Evolutionary conservation across 2,797 vertebrate genomes (phyloP), one percentile per base, ranked within the genome.

Genomic region (Falco biarmicus): DNA sequence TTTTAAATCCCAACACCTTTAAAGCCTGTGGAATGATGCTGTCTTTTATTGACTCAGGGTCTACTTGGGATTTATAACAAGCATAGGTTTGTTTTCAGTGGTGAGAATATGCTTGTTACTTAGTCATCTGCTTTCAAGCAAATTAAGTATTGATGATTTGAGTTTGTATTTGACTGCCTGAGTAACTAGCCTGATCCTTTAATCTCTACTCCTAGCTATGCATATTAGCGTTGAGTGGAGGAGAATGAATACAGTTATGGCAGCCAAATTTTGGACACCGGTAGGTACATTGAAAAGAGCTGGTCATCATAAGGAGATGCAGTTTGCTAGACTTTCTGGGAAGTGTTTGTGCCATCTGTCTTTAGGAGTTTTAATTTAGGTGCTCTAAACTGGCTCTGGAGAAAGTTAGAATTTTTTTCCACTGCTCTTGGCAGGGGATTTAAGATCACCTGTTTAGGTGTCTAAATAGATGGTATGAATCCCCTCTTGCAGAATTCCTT

Each of bases 121-220:
- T 86, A 91, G 68, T 92, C 43, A 63, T 73, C 60, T 90, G 70
- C 65, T 95, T 96, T 95, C 3, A 34, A 87, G 92, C 56, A 89
- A 93, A 93, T 95, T 70, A 96, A 91, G 60, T 90, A 92, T 93
- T 85, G 86, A 93, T 95, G 48, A 79, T 70, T 70, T 63, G 71
- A 78, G 37, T 87, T 80, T 88, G 45, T 88, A 60, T 84, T 87
- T 95, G 78, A 91, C 84, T 81, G 61, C 61, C 82, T 91, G 74
- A 84, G 47, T 87, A 93, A 83, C 41, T 83, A 78, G 5, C 47
- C 39, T 69, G 74, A 47, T 85, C 57, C 81, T 96, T 92, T 89
- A 71, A 80, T 95, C 75, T 83, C 26, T 48, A 28, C 57, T 83
- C 17, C 28, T 37, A 61, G 53, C 50, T 80, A 29, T 68, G 84